These are phyloP conservation scores for Luperina nickerlii DNA, from an alignment of 2,888 invertebrate genomes.

Conservation along the genomic window DNA sequence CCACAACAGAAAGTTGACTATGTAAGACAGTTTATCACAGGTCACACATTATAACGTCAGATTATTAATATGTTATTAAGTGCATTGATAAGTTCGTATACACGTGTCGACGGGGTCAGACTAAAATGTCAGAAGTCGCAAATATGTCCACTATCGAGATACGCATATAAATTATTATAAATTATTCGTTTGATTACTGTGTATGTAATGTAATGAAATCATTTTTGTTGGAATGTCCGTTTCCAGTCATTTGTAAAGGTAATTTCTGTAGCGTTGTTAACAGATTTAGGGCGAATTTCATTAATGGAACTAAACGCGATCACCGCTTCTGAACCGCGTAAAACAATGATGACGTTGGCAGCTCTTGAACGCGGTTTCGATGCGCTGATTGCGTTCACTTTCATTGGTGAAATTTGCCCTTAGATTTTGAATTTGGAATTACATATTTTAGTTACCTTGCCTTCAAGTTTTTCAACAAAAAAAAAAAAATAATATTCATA, in stretches of 20 bases:
- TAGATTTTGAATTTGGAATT: background rate
- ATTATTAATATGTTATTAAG: constrained; percentile 68
- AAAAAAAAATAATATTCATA: background rate
- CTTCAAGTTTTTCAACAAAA: background rate
- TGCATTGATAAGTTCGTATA: constrained; percentile 66
- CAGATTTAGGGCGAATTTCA: background rate
- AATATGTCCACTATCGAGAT: constrained; percentile 49
- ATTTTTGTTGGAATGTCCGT: background rate
- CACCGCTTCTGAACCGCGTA: background rate
- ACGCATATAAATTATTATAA: constrained; percentile 35
- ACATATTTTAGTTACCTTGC: background rate
- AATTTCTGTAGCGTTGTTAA: background rate
- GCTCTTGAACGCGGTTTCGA: background rate
- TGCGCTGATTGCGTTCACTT: too few species aligned
- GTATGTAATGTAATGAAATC: background rate
- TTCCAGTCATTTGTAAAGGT: background rate
- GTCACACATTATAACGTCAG: constrained; percentile 61
- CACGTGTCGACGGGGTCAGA: constrained; percentile 70
- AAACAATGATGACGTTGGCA: background rate
- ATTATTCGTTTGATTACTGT: constrained; percentile 10
- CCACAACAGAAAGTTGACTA: constrained; percentile 45
- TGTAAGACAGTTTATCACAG: constrained; percentile 65
- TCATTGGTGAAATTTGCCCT: too few species aligned
- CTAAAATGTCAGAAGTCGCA: constrained; percentile 49
- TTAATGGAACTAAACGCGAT: background rate